Conservation (phyloP, 2,888 invertebrate genomes). For the Volucella bombylans region DNA sequence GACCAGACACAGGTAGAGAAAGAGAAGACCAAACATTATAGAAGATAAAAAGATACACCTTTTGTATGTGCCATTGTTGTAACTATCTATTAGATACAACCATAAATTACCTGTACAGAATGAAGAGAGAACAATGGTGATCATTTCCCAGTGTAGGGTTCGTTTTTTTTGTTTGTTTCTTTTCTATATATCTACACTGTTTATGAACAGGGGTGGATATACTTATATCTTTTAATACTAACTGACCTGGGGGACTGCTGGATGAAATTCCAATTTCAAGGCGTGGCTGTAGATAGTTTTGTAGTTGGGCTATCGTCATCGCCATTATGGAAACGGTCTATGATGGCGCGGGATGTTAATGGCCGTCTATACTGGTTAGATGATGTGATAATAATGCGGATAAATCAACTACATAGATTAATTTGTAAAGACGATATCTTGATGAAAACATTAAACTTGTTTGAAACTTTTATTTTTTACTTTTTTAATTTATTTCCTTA, state of each 20-base stretch:
- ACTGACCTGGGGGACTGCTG: constrained; percentile 57
- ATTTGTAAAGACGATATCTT: constrained; percentile 38
- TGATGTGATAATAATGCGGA: constrained; percentile 68
- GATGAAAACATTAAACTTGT: constrained; percentile 6
- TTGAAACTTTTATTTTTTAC: neutral
- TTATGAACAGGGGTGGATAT: constrained; percentile 53
- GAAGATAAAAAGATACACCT: constrained; percentile 67
- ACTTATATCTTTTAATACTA: constrained; percentile 9
- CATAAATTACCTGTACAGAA: constrained; percentile 60
- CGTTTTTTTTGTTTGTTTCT: too few relatives aligned
- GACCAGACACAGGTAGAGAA: constrained; percentile 49
- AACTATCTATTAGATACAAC: constrained; percentile 58
- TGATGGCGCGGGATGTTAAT: constrained; percentile 73
- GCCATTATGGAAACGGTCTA: constrained; percentile 63
- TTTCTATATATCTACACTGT: neutral
- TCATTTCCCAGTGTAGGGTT: constrained; percentile 44
- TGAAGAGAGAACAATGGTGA: constrained; percentile 65
- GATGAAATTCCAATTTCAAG: constrained; percentile 51
- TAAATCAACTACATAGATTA: constrained; percentile 60
- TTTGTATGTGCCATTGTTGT: constrained; percentile 63
- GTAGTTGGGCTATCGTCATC: constrained; percentile 19
- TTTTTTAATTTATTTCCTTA: neutral
- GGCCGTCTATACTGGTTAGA: constrained; percentile 72
- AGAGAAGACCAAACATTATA: constrained; percentile 64
- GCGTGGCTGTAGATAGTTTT: constrained; percentile 55